Conservation (phyloP, 64 coral and sea anemone genomes). For the Pocillopora verrucosa region DNA sequence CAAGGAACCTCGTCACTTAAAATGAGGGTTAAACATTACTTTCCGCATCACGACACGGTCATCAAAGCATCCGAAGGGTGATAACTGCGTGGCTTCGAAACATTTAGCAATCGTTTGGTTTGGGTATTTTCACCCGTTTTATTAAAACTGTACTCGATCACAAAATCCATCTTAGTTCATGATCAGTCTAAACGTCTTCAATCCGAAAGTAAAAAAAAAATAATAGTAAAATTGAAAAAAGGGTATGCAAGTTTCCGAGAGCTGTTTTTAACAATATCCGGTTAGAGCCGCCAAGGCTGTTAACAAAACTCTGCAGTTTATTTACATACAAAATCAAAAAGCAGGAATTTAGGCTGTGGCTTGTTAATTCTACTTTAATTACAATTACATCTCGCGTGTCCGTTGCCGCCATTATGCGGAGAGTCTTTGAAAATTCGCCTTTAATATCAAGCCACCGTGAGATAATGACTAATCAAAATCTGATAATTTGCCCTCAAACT, state of each 20-base stretch:
- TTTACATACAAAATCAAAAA: slow-evolving; percentile 29
- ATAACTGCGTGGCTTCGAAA: too few relatives aligned
- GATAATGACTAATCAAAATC: neutral
- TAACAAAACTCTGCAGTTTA: slow-evolving; percentile 42
- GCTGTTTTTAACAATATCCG: neutral
- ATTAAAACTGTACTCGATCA: too few relatives aligned
- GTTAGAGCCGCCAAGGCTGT: neutral
- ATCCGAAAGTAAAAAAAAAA: too few relatives aligned
- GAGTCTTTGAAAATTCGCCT: neutral
- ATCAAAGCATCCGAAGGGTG: too few relatives aligned
- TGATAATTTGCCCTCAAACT: slow-evolving; percentile 35
- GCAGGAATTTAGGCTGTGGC: neutral
- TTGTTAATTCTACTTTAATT: slow-evolving; percentile 35
- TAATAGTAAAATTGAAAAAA: too few relatives aligned
- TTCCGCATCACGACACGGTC: neutral
- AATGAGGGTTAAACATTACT: neutral
- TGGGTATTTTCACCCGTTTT: too few relatives aligned
- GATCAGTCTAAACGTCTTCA: too few relatives aligned
- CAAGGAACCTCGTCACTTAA: slow-evolving; percentile 9
- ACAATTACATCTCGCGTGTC: slow-evolving; percentile 19
- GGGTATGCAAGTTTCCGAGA: too few relatives aligned
- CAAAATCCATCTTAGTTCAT: too few relatives aligned
- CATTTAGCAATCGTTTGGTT: too few relatives aligned
- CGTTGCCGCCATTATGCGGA: neutral
- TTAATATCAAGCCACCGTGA: neutral